Evolutionary conservation across 1,140 invertebrate species (phyloP), one percentile per base, ranked within the genome.

Genomic region (Branchinecta lynchi): DNA sequence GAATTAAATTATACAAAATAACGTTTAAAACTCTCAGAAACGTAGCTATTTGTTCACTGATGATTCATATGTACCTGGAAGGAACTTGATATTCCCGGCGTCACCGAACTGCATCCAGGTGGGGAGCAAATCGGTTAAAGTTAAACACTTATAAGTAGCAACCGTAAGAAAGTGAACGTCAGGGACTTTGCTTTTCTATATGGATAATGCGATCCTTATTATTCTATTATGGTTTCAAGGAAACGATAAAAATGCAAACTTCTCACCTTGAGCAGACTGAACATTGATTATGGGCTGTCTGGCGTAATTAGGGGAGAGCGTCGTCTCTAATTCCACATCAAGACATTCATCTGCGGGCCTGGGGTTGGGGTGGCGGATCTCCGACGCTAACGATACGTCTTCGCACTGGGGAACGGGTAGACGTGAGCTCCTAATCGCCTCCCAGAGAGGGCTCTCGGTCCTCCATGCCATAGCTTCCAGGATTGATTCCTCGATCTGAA

Each of bases 401-500:
- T 84, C 81, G 74, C 83, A 88, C 12, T 82, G 84, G 2, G 87
- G 87, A 66, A 90, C 80, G 21, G 81, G 80, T 32, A 78, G 77
- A 0, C 78, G 76, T 8, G 81, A 80, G 32, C 77, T 78, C 72
- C 80, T 79, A 44, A 93, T 86, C 8, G 83, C 82, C 66, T 84
- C 83, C 96, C 96, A 99, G 0, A 98, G 75, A 6, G 90, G 88
- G 75, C 95, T 98, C 65, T 87, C 84, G 10, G 80, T 83, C 72
- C 85, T 84, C 96, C 96, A 99, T 0, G 91, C 93, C 67, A 95
- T 76, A 17, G 87, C 87, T 76, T 98, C 96, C n/a, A 99, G 79
- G 71, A 98, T 92, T 76, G 88, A 87, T 78, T 99, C 96, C 79
- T 99, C 96, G 72, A 98, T 89, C 82, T 91, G 76, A 68, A 79